phyloP scores from a whole-genome alignment of 64 coral and sea anemone genomes.

The Stichodactyla mertensii region DNA sequence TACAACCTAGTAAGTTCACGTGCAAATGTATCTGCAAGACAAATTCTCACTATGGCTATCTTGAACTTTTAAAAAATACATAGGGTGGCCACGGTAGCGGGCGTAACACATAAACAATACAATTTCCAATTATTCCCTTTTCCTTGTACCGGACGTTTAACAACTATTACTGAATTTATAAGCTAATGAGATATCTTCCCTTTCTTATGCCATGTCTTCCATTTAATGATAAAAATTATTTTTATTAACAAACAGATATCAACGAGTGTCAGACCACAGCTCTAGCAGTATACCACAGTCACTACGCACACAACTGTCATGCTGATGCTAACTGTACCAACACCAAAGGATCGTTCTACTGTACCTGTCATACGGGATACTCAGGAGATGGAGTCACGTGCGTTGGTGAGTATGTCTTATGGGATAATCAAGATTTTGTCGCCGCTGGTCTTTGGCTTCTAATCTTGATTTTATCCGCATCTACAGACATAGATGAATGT shows the following conservation, averaged over 20 bases:
- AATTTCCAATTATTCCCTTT: too few species aligned
- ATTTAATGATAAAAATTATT: too few species aligned
- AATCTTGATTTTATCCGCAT: too few species aligned
- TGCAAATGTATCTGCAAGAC: too few species aligned
- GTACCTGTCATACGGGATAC: slow-evolving; percentile 71
- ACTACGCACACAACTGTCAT: slow-evolving; percentile 59
- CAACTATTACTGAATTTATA: too few species aligned
- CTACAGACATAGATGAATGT: background rate
- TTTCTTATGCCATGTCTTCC: too few species aligned
- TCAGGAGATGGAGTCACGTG: slow-evolving; percentile 42
- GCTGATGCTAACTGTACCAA: slow-evolving; percentile 64
- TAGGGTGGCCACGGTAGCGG: too few species aligned
- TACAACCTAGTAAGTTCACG: too few species aligned
- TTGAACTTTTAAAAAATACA: background rate
- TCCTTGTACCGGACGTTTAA: too few species aligned
- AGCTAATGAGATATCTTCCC: too few species aligned
- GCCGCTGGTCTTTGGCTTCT: slow-evolving; percentile 39
- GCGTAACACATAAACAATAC: background rate
- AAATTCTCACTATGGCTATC: background rate
- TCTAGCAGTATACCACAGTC: slow-evolving; percentile 7
- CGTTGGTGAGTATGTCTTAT: slow-evolving; percentile 9
- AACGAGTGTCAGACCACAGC: slow-evolving; percentile 22
- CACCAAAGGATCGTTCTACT: slow-evolving; percentile 68
- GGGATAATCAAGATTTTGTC: background rate
- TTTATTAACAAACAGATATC: slow-evolving; percentile 25